These are phyloP conservation scores for Cepphus grylle DNA, from an alignment of 2,113 vertebrate genomes.

Conservation along the genomic window DNA sequence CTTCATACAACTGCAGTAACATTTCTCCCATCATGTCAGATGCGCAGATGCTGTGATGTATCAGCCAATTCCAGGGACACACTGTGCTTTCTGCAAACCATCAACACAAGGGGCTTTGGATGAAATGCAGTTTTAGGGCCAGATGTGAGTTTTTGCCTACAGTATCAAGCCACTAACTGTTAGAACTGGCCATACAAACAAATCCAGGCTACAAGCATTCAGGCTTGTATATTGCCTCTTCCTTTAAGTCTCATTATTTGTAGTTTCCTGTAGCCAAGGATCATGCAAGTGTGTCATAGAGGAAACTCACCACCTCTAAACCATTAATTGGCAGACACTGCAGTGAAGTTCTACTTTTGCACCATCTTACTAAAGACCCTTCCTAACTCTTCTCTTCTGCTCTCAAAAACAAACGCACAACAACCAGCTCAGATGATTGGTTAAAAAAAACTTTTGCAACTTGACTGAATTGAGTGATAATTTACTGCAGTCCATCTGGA, in stretches of 20 bases:
- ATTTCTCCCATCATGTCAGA: no score
- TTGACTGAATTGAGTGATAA: neutral
- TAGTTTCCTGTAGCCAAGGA: neutral
- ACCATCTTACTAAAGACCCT: neutral
- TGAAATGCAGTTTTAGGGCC: neutral
- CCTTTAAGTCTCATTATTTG: neutral
- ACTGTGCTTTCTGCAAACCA: neutral
- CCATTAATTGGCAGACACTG: neutral
- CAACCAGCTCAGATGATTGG: rapidly evolving
- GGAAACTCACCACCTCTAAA: neutral
- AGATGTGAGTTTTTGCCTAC: neutral
- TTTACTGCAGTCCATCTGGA: neutral
- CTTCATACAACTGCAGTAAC: neutral
- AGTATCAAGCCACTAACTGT: neutral
- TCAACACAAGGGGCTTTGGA: neutral
- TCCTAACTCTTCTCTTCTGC: neutral
- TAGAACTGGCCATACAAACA: neutral
- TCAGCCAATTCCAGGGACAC: neutral
- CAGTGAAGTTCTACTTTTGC: neutral
- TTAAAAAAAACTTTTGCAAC: neutral
- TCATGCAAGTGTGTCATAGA: neutral
- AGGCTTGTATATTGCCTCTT: neutral
- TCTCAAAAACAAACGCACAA: neutral
- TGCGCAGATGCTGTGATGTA: rapidly evolving
- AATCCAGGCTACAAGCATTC: neutral